Base-by-base conservation (phyloP, 2,113 vertebrate species). In the Boleophthalmus pectinirostris region DNA sequence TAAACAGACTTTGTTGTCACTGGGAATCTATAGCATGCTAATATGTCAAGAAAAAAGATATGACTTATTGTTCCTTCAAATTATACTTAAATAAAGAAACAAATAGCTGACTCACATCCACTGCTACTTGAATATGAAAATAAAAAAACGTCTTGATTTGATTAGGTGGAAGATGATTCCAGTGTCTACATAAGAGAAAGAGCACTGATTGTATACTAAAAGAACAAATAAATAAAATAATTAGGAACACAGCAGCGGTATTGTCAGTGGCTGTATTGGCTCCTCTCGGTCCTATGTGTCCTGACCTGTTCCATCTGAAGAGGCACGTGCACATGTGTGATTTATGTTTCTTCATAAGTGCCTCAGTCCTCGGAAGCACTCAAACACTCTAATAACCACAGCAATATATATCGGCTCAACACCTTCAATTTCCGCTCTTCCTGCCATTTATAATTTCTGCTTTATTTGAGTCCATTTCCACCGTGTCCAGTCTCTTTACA, bases 291-390 rank as follows among this genome's bases (percentile, higher is more conserved):
- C 60, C 16, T n/a, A 2, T 35, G 16, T 64, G 61, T 38, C 33
- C 61, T 64, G 61, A 20, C 61, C 61, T 38, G 33, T 18, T 64
- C 29, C 29, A 38, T 38, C 61, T 64, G 16, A 43, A n/a, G 16
- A 8, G 6, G 51, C 20, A 38, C 12, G 20, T 38, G 33, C 10
- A 38, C 33, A 64, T 38, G 14, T 60, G 57, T 64, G 29, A 64
- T n/a, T 38, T 64, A 64, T 64, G 29, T 64, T 20, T 35, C 33
- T 38, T 38, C 20, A 35, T 64, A n/a, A 35, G 61, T 64, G 61
- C 61, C 33, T n/a, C 9, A 1, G 33, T 63, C 61, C 33, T 64
- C 8, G 6, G 61, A 18, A 64, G 61, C 61, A 38, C 61, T n/a
- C 29, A 64, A 64, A 64, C 61, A 1, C 61, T 38, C 33, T 38